Evolutionary conservation across 2,888 invertebrate species (phyloP).

Genomic region (Bellardia bayeri): DNA sequence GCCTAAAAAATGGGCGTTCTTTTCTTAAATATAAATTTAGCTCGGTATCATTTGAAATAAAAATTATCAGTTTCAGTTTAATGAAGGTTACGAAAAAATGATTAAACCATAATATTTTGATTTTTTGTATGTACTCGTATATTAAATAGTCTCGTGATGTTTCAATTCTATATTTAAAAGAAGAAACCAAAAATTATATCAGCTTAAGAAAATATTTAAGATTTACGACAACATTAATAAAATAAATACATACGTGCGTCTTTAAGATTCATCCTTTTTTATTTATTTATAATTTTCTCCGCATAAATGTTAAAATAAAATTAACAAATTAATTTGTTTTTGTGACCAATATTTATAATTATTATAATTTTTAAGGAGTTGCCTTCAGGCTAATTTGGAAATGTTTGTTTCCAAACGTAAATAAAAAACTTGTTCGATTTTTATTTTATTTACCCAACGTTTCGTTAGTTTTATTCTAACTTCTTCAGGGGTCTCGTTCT

Average conservation of each 20-base stretch:
- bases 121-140: not conserved
- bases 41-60: not conserved
- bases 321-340: too few species aligned
- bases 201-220: not conserved
- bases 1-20: not conserved
- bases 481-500: too few species aligned
- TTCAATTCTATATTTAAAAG: not conserved
- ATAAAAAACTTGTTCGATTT: too few species aligned
- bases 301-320: too few species aligned
- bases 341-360: too few species aligned
- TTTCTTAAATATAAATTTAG: not conserved
- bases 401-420: too few species aligned
- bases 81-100: not conserved
- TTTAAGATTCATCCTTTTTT: not conserved
- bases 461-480: too few species aligned
- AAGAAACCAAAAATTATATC: slow-evolving; percentile 19
- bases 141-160: slow-evolving; percentile 33
- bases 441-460: too few species aligned
- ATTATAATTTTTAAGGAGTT: too few species aligned
- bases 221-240: slow-evolving; percentile 30
- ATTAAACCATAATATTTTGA: slow-evolving; percentile 27
- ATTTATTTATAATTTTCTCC: not conserved
- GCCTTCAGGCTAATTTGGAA: too few species aligned
- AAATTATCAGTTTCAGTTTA: slow-evolving; percentile 21
- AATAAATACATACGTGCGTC: slow-evolving; percentile 25